Evolutionary conservation across 2,113 vertebrate species (phyloP).

Genomic region (Pollimyrus isidori): DNA sequence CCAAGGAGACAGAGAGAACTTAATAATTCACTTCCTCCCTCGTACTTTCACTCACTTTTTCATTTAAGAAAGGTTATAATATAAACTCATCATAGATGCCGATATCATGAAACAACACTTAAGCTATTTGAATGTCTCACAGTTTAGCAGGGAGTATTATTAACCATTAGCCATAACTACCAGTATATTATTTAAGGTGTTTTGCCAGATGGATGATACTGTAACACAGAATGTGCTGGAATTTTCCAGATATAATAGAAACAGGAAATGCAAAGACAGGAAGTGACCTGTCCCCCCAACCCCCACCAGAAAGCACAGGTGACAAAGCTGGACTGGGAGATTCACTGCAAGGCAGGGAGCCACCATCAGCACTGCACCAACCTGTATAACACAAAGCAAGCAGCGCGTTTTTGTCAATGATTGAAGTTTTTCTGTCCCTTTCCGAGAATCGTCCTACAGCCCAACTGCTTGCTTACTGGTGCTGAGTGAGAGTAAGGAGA

Average conservation of each 20-base stretch:
- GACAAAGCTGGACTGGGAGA: background rate
- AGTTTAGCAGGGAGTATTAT: background rate
- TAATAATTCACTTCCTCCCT: constrained; percentile 45
- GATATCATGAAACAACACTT: background rate
- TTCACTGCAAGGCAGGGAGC: background rate
- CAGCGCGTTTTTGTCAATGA: background rate
- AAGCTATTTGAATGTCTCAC: background rate
- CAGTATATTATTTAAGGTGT: background rate
- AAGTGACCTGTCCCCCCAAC: background rate
- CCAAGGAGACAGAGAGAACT: constrained; percentile 54
- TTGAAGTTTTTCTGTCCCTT: background rate
- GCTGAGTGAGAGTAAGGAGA: background rate
- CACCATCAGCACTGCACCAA: background rate
- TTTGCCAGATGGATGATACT: background rate
- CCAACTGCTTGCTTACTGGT: background rate
- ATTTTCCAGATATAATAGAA: background rate
- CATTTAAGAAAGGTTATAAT: background rate
- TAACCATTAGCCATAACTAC: background rate
- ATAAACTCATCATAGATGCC: background rate
- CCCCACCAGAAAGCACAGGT: background rate
- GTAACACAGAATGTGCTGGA: background rate
- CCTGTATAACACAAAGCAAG: background rate
- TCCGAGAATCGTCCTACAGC: background rate
- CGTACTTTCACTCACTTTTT: background rate
- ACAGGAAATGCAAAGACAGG: background rate